Base-by-base conservation (phyloP, 2,113 vertebrate species). In the Cervus canadensis region DNA sequence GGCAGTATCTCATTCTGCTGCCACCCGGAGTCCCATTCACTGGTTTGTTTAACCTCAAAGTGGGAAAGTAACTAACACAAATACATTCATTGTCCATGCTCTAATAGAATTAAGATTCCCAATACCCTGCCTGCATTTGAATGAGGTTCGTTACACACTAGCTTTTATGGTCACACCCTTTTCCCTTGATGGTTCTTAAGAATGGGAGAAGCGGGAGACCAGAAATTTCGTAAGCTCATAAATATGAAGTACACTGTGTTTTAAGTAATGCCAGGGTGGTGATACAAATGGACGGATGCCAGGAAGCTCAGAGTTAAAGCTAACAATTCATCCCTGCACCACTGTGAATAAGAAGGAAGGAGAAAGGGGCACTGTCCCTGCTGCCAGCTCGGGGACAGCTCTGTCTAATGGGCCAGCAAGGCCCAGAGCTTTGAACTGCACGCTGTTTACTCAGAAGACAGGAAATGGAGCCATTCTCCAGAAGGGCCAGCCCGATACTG, bases 31-130 rank as follows among this genome's bases (percentile, higher is more conserved):
- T 98, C 98, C 97, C 93, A 98, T 98, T 98, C 98, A 98, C 50
- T 93, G 95, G 95, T 98, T 98, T 98, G 97, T 98, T 98, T 98
- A 98, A 98, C 94, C 96, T 98, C 98, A 97, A 98, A 98, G 95
- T 97, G 98, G 94, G 97, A 98, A 98, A 97, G 84, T 94, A 98
- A 97, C 96, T 97, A 98, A 98, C 97, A 98, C 89, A 98, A 98
- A 98, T 96, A 95, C 95, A 97, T 78, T 97, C 97, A 97, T 98
- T 98, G 97, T 98, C 88, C 96, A 26, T 95, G 91, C 92, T 98
- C 87, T 98, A 98, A 98, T 97, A 98, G 97, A 98, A 98, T 98
- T 98, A 98, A 97, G 93, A 98, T 98, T 97, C 97, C 98, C 94
- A 97, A 95, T 96, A 98, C 92, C 96, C 91, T 82, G 96, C 94